phyloP scores from a whole-genome alignment of 2,888 invertebrate genomes.

The Ophion obscuratus region DNA sequence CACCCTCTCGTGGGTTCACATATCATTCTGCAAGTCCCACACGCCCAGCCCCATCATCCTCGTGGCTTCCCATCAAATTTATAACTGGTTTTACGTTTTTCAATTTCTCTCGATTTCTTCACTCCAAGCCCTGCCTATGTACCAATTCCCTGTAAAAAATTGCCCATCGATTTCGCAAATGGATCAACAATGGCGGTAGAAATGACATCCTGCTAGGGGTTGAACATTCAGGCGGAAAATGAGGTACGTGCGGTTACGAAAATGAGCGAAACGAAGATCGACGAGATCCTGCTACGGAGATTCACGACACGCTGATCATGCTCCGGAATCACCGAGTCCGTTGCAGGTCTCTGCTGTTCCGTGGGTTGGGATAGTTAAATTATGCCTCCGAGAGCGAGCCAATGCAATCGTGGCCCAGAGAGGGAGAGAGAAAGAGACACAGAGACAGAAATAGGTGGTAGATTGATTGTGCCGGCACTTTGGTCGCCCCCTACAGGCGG shows the following conservation, averaged over 20 bases:
- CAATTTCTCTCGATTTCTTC: conserved; percentile 57
- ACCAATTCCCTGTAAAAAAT: conserved; percentile 5
- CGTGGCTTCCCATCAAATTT: conserved; percentile 66
- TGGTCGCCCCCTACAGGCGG: conserved; percentile 76
- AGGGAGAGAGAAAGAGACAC: conserved; percentile 61
- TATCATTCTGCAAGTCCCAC: conserved; percentile 32
- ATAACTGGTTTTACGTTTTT: conserved; percentile 70
- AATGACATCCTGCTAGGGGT: conserved; percentile 10
- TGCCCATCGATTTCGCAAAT: conserved; percentile 43
- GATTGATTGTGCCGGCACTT: conserved; percentile 81
- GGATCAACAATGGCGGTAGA: conserved; percentile 5
- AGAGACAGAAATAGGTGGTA: conserved; percentile 72
- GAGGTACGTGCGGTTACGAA: conserved; percentile 5
- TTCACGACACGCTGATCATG: conserved; percentile 43
- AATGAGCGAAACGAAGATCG: conserved; percentile 50
- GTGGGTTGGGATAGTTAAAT: conserved; percentile 59
- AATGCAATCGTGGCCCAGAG: conserved; percentile 56
- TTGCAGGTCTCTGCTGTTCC: conserved; percentile 42
- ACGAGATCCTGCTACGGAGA: conserved; percentile 50
- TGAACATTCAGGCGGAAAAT: conserved; percentile 1
- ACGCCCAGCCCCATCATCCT: conserved; percentile 34
- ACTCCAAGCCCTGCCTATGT: not conserved
- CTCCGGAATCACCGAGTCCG: conserved; percentile 29
- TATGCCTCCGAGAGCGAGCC: conserved; percentile 53
- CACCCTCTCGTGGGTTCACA: conserved; percentile 22